A percentile compares a stretch with the other conserved stretches of the same genome.
Conservation (phyloP, 2,888 invertebrate genomes). For the Neoascia interrupta region DNA sequence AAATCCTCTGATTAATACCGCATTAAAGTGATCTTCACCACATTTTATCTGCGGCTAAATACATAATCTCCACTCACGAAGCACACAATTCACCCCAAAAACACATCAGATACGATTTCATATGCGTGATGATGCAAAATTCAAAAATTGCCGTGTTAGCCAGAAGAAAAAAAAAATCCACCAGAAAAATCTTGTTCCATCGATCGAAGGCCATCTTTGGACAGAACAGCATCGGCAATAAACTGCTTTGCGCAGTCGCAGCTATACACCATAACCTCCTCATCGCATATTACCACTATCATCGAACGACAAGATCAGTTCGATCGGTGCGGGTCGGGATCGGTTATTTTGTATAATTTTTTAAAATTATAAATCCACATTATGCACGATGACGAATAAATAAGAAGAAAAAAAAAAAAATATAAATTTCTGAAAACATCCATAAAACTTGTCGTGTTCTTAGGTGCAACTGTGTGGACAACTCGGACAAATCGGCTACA, state of each 20-base stretch:
- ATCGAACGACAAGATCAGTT: slow-evolving; percentile 65
- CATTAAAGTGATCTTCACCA: slow-evolving; percentile 29
- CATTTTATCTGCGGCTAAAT: slow-evolving; percentile 14
- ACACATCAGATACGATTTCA: slow-evolving; percentile 28
- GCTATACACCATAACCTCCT: slow-evolving; percentile 39
- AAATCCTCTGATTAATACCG: slow-evolving; percentile 26
- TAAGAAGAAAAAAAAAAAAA: slow-evolving; percentile 21
- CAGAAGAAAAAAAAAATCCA: slow-evolving; percentile 46
- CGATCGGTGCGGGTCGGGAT: too few species aligned
- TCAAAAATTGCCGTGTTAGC: slow-evolving; percentile 33
- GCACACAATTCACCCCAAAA: slow-evolving; percentile 35
- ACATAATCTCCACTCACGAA: slow-evolving; percentile 42
- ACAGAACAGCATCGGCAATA: slow-evolving; percentile 29
- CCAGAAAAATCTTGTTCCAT: slow-evolving; percentile 58
- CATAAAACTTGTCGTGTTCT: slow-evolving; percentile 61
- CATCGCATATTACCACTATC: slow-evolving; percentile 30
- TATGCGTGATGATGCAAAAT: slow-evolving; percentile 32
- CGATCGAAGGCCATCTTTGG: slow-evolving; percentile 58
- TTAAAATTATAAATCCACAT: slow-evolving; percentile 31
- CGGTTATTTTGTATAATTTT: slow-evolving; percentile 47
- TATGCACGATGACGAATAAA: too few species aligned
- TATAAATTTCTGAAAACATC: slow-evolving; percentile 17
- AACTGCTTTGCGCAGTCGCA: slow-evolving; percentile 24
- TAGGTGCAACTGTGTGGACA: slow-evolving; percentile 63
- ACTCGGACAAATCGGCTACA: slow-evolving; percentile 57